phyloP scores from a whole-genome alignment of 2,797 vertebrate genomes.

The Scolopax bukidnonensis region DNA sequence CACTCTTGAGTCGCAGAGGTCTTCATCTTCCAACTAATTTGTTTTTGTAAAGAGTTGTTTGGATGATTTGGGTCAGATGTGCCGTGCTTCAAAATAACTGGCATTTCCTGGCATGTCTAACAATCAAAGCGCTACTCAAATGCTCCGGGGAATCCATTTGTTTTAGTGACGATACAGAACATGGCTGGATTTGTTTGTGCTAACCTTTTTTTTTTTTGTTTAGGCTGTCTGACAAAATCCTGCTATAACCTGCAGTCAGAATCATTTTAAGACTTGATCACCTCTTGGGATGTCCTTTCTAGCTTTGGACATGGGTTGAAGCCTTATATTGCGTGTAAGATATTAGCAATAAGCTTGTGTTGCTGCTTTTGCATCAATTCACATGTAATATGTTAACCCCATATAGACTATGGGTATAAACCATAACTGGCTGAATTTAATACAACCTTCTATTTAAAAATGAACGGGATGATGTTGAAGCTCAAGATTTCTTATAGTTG shows the following conservation, averaged over 20 bases:
- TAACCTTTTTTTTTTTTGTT: background rate
- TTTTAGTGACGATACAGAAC: background rate
- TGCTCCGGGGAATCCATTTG: background rate
- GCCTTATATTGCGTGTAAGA: background rate
- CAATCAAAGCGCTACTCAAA: background rate
- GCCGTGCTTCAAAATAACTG: background rate
- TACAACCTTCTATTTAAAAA: background rate
- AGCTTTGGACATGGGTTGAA: background rate
- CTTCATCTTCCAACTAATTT: background rate
- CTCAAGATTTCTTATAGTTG: background rate
- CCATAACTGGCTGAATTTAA: background rate
- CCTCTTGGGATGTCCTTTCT: background rate
- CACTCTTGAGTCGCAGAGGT: background rate
- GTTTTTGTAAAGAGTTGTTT: background rate
- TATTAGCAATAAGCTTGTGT: background rate
- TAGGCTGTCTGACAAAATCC: background rate
- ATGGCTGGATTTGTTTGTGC: background rate
- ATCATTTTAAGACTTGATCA: background rate
- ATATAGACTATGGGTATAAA: background rate
- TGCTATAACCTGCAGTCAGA: background rate
- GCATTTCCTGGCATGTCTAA: background rate
- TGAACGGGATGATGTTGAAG: background rate
- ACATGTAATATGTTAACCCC: fast-evolving
- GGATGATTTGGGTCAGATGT: background rate
- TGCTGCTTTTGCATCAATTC: background rate